These are phyloP conservation scores for Campoplex nolae DNA, from an alignment of 2,888 invertebrate genomes.

Conservation along the genomic window DNA sequence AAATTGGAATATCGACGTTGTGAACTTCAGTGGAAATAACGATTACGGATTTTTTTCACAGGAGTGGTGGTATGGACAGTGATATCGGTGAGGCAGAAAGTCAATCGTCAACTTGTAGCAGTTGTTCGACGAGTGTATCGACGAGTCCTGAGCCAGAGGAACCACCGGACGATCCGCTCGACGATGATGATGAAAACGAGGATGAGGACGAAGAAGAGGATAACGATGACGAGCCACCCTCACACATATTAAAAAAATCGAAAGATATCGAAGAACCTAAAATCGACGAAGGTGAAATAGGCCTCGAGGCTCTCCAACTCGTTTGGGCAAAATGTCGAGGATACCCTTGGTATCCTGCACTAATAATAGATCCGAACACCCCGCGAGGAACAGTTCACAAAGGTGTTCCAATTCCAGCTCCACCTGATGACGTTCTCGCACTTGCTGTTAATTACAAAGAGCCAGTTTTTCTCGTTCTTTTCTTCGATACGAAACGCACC, in stretches of 20 bases:
- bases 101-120: constrained; percentile 83
- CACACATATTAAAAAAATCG: constrained; percentile 64
- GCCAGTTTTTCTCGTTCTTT: constrained; percentile 94
- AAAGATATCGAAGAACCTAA: constrained; percentile 73
- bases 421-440: constrained; percentile 95
- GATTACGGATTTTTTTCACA: constrained; percentile 56
- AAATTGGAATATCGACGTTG: neutral
- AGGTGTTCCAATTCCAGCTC: constrained; percentile 97
- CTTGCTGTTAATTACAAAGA: constrained; percentile 93
- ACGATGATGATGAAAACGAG: constrained; percentile 81
- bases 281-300: constrained; percentile 70
- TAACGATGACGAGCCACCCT: constrained; percentile 77
- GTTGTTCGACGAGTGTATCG: constrained; percentile 82
- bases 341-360: constrained; percentile 98
- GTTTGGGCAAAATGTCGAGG: constrained; percentile 99
- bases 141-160: constrained; percentile 80
- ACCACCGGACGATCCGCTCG: constrained; percentile 79
- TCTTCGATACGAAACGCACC: constrained; percentile 98
- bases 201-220: constrained; percentile 84
- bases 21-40: neutral
- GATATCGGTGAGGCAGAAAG: constrained; percentile 83
- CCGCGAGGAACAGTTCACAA: constrained; percentile 95
- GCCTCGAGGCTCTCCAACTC: constrained; percentile 93
- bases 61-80: constrained; percentile 82
- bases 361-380: constrained; percentile 97